These are phyloP conservation scores for Pollenia angustigena DNA, from an alignment of 2,888 invertebrate species.

Conservation along the genomic window DNA sequence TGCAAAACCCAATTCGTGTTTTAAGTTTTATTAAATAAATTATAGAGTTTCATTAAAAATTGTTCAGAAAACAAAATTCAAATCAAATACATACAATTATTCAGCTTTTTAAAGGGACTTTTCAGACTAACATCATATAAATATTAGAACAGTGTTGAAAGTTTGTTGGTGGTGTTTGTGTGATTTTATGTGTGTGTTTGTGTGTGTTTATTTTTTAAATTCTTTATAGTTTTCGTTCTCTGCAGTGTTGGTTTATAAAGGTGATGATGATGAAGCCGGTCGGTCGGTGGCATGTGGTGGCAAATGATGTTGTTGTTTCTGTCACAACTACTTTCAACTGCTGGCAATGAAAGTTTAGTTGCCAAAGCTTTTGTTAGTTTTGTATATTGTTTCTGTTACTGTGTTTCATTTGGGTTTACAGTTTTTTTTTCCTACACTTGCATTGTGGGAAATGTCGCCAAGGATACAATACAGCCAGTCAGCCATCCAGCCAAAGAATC, in stretches of 20 bases:
- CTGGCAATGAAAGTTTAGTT: conserved; percentile 65
- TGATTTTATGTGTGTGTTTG: not conserved
- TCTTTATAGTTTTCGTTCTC: conserved; percentile 59
- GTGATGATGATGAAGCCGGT: conserved; percentile 47
- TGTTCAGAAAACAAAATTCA: no score
- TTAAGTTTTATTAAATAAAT: no score
- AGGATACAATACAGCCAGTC: conserved; percentile 63
- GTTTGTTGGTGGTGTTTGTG: not conserved
- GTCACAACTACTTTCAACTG: conserved; percentile 35
- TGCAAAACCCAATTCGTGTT: no score
- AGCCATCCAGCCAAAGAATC: conserved; percentile 27
- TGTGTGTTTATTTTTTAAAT: conserved; percentile 46
- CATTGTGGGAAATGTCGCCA: conserved; percentile 79
- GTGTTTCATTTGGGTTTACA: conserved; percentile 37
- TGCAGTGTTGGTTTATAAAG: conserved; percentile 44
- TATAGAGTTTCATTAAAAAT: no score
- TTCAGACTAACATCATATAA: not conserved
- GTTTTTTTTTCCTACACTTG: conserved; percentile 65
- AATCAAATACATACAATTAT: not conserved
- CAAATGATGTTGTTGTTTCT: conserved; percentile 17
- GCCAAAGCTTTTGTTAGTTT: conserved; percentile 53
- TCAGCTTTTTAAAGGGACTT: not conserved
- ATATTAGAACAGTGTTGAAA: conserved; percentile 32
- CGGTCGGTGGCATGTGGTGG: conserved; percentile 29
- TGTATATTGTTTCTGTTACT: conserved; percentile 33